Percentiles rank a stretch among this genome's conserved stretches.
These are phyloP conservation scores for Tetraneura akinire DNA, from an alignment of 1,140 invertebrate genomes.

Conservation along the genomic window DNA sequence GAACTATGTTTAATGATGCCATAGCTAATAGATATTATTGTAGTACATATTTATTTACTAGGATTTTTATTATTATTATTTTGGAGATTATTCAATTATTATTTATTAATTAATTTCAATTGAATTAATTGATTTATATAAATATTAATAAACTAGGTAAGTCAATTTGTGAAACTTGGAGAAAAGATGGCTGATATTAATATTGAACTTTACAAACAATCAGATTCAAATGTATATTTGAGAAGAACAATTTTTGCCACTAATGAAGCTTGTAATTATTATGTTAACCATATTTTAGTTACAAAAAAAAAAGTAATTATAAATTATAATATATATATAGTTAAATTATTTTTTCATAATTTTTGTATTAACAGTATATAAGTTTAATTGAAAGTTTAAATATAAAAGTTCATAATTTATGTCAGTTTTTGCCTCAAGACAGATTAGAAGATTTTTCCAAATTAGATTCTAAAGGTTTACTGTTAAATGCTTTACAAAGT, in stretches of 20 bases:
- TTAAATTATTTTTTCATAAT: background rate
- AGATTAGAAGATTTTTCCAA: too few species aligned
- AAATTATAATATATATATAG: too few species aligned
- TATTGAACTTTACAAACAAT: background rate
- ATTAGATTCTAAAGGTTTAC: too few species aligned
- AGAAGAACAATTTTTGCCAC: background rate
- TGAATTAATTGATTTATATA: too few species aligned
- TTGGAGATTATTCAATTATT: too few species aligned
- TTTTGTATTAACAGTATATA: background rate
- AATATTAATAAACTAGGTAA: background rate
- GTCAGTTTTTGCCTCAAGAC: constrained; percentile 95
- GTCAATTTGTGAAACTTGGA: background rate
- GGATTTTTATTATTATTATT: too few species aligned
- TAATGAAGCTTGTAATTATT: background rate
- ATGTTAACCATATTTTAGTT: background rate
- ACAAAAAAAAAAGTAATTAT: constrained; percentile 5
- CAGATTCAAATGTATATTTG: too few species aligned
- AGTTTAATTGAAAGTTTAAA: constrained; percentile 61
- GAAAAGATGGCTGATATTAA: background rate
- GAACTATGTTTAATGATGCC: too few species aligned
- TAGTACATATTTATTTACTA: too few species aligned
- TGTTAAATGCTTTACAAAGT: too few species aligned
- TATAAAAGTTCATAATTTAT: constrained; percentile 90
- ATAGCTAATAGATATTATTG: too few species aligned
- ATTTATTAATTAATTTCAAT: too few species aligned